Evolutionary conservation across 2,113 vertebrate species (phyloP).

Genomic region (Myrmophylax atrothorax): DNA sequence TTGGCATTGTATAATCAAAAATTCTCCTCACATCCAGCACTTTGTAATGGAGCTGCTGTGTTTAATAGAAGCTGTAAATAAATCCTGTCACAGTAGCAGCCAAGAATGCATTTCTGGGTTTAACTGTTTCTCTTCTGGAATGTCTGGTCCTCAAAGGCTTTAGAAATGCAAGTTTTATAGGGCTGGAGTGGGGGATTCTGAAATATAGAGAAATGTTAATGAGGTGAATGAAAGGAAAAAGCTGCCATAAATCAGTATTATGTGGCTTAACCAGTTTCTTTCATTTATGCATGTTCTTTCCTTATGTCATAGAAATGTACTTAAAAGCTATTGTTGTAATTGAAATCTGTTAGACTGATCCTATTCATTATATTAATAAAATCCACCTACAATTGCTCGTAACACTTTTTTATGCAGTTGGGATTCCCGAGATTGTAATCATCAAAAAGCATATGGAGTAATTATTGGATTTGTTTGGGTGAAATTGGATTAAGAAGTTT

Average conservation of each 20-base stretch:
- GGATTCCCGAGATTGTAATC: constrained; percentile 69
- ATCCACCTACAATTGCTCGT: constrained; percentile 68
- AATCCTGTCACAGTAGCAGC: constrained; percentile 72
- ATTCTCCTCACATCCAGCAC: constrained; percentile 83
- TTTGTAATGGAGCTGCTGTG: constrained; percentile 78
- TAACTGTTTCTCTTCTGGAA: constrained; percentile 70
- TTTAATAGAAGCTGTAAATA: constrained; percentile 74
- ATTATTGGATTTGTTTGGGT: constrained; percentile 74
- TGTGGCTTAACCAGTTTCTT: constrained; percentile 63
- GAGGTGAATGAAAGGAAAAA: constrained; percentile 54
- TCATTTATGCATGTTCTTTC: constrained; percentile 63
- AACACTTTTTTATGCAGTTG: constrained; percentile 67
- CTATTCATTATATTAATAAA: constrained; percentile 72
- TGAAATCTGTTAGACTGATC: constrained; percentile 70
- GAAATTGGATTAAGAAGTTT: constrained; percentile 73
- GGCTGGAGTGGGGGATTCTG: not conserved
- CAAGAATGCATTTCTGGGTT: constrained; percentile 67
- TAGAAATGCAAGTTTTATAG: constrained; percentile 24
- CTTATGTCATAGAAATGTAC: constrained; percentile 64
- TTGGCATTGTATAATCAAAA: constrained; percentile 82
- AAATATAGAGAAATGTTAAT: constrained; percentile 24
- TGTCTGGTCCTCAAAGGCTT: constrained; percentile 5
- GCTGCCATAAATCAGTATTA: constrained; percentile 59
- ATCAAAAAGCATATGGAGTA: constrained; percentile 68
- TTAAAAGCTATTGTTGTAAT: constrained; percentile 74